A percentile compares a stretch with the other conserved stretches of the same genome.
Evolutionary conservation across 2,113 vertebrate species (phyloP).

Genomic region (Origma solitaria): DNA sequence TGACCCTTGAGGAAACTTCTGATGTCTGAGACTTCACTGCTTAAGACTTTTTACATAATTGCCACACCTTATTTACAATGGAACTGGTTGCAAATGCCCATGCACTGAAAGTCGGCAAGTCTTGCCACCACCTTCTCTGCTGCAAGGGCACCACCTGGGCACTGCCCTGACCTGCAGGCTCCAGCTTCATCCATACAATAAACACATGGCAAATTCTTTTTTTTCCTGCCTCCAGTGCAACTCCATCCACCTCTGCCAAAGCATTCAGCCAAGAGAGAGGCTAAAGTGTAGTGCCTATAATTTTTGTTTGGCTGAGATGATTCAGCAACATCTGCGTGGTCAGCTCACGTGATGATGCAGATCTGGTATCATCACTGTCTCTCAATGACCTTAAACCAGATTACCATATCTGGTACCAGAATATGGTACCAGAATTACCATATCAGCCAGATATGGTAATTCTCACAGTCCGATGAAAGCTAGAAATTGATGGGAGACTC

Average conservation of each 20-base stretch:
- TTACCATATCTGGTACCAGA: too few relatives aligned
- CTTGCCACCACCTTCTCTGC: not conserved
- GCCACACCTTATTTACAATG: not conserved
- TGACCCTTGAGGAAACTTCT: not conserved
- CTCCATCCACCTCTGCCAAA: not conserved
- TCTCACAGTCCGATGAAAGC: not conserved
- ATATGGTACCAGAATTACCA: too few relatives aligned
- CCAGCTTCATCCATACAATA: not conserved
- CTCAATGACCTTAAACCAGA: not conserved
- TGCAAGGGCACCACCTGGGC: not conserved
- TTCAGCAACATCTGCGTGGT: not conserved
- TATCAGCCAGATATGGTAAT: not conserved
- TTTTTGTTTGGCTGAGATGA: not conserved
- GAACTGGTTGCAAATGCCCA: not conserved
- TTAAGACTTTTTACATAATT: not conserved
- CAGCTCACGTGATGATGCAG: not conserved
- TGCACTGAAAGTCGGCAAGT: not conserved
- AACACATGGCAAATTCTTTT: not conserved
- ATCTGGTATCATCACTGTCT: not conserved
- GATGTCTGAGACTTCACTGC: not conserved
- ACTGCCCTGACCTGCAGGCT: not conserved
- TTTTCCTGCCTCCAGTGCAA: not conserved
- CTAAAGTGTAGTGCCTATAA: not conserved
- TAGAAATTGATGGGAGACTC: not conserved
- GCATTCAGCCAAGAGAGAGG: not conserved